Evolutionary conservation across 1,140 invertebrate genomes (phyloP), one percentile per base, ranked within the genome.

Genomic region (Lysiphlebus fabarum): DNA sequence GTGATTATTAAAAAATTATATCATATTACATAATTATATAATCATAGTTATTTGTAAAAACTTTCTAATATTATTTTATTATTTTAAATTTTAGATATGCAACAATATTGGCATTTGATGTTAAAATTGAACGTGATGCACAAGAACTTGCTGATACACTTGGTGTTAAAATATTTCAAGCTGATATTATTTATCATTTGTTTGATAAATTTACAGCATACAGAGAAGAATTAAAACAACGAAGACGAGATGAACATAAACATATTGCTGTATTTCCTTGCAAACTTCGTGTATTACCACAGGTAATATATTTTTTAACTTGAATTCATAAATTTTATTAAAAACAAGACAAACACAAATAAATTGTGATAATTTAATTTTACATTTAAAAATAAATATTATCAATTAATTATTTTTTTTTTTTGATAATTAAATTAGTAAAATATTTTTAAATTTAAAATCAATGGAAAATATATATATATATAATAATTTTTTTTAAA

Each of bases 171-270:
- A 96, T 99, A 70, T 99, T 99, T 85, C 91, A 96, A 59, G 98
- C 98, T 4, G 96, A 99, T 78, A 99, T 99, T 74, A 99, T 99
- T 71, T 99, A 99, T 81, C 98, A 99, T 83, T 81, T 99, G 60
- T 98, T 99, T 81, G 97, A 99, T 79, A 91, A 92, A 74, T 99
- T 99, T 81, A 96, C 89, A 62, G 89, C 90, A 12, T 98, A 96
- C 76, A 83, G 93, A 55, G 95, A 98, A 54, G 94, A 99, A 66
- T 79, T 98, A n/a, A 95, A 91, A 71, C 86, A 89, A 69, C 89
- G 90, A 74, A 97, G 96, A 73, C 86, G 95, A 10, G 93, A 98
- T 65, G 93, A 99, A 74, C 91, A 95, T 81, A 96, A 96, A 74
- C 87, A 93, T 68, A 88, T 98, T 58, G 98, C 97, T 10, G 95